Conservation (phyloP, 2,888 invertebrate species). For the Cataglyphis rosenhaueri region DNA sequence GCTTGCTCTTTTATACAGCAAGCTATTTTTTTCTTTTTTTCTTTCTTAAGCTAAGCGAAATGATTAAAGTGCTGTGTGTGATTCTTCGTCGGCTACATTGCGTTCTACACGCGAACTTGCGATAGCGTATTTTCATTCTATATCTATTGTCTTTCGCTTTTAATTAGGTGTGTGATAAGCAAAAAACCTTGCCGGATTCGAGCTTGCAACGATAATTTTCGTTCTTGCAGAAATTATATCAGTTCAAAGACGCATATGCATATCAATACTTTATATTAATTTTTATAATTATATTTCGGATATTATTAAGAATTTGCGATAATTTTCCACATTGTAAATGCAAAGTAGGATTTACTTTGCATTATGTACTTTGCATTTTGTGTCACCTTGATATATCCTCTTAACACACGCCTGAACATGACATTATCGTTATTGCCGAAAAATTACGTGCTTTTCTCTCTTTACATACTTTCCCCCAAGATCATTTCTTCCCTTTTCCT, state of each 20-base stretch:
- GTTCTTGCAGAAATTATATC: background rate
- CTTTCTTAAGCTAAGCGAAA: background rate
- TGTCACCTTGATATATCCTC: background rate
- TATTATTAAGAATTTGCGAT: background rate
- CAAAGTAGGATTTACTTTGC: background rate
- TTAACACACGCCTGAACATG: background rate
- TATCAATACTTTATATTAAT: background rate
- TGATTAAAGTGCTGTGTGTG: conserved; percentile 25
- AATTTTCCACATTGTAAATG: background rate
- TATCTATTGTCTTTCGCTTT: conserved; percentile 1
- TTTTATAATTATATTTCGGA: background rate
- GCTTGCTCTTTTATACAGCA: conserved; percentile 7
- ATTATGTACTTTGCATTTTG: background rate
- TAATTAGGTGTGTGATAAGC: background rate
- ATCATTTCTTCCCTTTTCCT: background rate
- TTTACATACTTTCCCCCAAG: background rate
- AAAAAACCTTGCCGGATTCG: background rate
- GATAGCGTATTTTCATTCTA: background rate
- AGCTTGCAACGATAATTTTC: background rate
- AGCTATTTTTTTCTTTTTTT: background rate
- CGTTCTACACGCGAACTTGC: conserved; percentile 9
- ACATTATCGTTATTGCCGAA: background rate
- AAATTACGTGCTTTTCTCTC: background rate
- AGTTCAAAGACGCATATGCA: background rate
- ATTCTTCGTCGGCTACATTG: conserved; percentile 12